Percentiles rank a stretch among this genome's conserved stretches.
Conservation (phyloP, 2,797 vertebrate genomes). For the Epinephelus awoara region DNA sequence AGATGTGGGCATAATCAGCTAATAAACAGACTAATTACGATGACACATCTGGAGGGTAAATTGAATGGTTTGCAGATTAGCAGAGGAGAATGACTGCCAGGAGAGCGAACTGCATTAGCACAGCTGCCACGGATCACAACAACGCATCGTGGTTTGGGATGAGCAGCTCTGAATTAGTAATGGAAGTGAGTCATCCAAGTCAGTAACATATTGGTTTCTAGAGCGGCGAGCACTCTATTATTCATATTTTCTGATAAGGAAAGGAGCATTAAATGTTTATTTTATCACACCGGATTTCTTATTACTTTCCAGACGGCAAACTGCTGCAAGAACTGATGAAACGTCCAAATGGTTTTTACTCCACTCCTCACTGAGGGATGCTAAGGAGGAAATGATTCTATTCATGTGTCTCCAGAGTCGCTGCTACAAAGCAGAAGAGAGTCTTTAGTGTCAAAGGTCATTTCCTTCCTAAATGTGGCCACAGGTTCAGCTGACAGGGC, state of each 20-base stretch:
- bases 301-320: neutral
- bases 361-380: neutral
- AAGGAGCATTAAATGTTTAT: neutral
- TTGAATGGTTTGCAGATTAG: constrained; percentile 67
- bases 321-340: neutral
- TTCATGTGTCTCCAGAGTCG: constrained; percentile 3
- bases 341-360: constrained; percentile 13
- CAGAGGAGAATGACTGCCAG: constrained; percentile 34
- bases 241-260: constrained; percentile 21
- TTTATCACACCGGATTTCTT: neutral
- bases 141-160: constrained; percentile 41
- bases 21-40: constrained; percentile 72
- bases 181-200: constrained; percentile 68
- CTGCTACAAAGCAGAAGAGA: neutral
- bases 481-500: neutral
- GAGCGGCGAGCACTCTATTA: constrained; percentile 9
- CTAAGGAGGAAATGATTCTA: neutral
- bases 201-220: constrained; percentile 48
- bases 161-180: constrained; percentile 60
- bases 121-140: constrained; percentile 63
- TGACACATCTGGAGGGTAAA: constrained; percentile 73
- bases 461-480: neutral
- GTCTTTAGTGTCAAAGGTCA: neutral
- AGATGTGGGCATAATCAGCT: constrained; percentile 60
- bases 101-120: constrained; percentile 47